Evolutionary conservation across 2,888 invertebrate genomes (phyloP).

Genomic region (Andrena marginata): DNA sequence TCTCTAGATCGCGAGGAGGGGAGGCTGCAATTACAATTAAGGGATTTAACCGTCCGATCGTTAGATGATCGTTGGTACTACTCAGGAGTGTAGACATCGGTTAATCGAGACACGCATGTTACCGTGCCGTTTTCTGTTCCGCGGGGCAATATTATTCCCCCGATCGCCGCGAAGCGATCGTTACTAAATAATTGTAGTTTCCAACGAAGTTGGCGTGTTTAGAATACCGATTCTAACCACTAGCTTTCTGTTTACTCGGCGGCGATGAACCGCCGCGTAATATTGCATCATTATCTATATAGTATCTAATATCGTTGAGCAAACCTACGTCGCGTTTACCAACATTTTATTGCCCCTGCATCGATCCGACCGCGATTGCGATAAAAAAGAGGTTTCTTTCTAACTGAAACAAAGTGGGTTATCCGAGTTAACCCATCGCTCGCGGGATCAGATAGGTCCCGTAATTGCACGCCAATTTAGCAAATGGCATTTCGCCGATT

Average conservation of each 20-base stretch:
- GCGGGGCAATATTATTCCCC: neutral
- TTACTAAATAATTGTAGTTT: neutral
- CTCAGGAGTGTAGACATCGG: neutral
- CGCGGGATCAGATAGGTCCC: conserved; percentile 49
- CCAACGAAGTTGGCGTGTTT: neutral
- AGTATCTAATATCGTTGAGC: conserved; percentile 62
- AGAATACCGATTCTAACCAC: neutral
- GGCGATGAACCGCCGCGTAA: conserved; percentile 20
- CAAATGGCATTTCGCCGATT: conserved; percentile 42
- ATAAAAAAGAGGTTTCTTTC: conserved; percentile 50
- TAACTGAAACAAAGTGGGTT: conserved; percentile 58
- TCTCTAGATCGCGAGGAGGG: too few species aligned
- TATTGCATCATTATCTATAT: conserved; percentile 50
- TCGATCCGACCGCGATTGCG: conserved; percentile 56
- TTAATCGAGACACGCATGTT: neutral
- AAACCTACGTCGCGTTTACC: conserved; percentile 60
- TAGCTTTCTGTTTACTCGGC: neutral
- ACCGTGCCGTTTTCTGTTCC: neutral
- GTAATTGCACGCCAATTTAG: conserved; percentile 59
- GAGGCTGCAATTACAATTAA: neutral
- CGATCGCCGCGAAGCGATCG: neutral
- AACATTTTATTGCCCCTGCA: conserved; percentile 58
- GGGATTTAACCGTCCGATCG: neutral
- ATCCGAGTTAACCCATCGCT: conserved; percentile 51
- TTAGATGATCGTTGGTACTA: neutral